phyloP scores from a whole-genome alignment of 2,113 vertebrate genomes.

The Amblyopsis rosae region DNA sequence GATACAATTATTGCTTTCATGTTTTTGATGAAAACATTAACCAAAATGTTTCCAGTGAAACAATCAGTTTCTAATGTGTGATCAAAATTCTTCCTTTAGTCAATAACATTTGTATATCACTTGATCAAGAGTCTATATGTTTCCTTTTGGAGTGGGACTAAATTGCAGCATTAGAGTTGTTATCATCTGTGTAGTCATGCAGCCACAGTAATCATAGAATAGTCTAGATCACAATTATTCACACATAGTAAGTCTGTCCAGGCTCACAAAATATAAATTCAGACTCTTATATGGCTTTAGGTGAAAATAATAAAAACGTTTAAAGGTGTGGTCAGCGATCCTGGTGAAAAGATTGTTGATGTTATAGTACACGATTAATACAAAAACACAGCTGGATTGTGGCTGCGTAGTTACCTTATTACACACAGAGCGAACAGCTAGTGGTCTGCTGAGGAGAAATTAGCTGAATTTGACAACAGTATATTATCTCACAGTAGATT shows the following conservation, averaged over 20 bases:
- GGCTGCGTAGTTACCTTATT: too few relatives aligned
- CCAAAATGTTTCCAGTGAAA: too few relatives aligned
- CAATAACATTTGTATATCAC: background rate
- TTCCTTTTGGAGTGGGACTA: background rate
- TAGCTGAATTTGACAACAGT: too few relatives aligned
- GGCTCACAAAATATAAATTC: constrained; percentile 17
- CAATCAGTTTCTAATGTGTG: too few relatives aligned
- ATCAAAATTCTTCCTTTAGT: background rate
- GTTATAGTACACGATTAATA: too few relatives aligned
- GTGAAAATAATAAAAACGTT: constrained; percentile 9
- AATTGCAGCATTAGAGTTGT: background rate
- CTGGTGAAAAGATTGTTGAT: too few relatives aligned
- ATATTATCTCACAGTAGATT: too few relatives aligned
- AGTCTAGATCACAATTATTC: constrained; percentile 10
- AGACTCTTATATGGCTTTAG: constrained; percentile 52
- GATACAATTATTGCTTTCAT: too few relatives aligned
- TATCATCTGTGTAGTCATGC: background rate
- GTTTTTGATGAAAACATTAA: too few relatives aligned
- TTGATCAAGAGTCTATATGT: background rate
- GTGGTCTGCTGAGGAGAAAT: too few relatives aligned
- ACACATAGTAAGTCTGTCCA: constrained; percentile 1
- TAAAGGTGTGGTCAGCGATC: too few relatives aligned
- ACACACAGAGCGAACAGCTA: background rate
- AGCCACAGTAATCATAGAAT: background rate
- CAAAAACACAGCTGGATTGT: too few relatives aligned